A percentile compares a stretch with the other conserved stretches of the same genome.
Conservation (phyloP, 2,888 invertebrate species). For the Halictus quadricinctus region DNA sequence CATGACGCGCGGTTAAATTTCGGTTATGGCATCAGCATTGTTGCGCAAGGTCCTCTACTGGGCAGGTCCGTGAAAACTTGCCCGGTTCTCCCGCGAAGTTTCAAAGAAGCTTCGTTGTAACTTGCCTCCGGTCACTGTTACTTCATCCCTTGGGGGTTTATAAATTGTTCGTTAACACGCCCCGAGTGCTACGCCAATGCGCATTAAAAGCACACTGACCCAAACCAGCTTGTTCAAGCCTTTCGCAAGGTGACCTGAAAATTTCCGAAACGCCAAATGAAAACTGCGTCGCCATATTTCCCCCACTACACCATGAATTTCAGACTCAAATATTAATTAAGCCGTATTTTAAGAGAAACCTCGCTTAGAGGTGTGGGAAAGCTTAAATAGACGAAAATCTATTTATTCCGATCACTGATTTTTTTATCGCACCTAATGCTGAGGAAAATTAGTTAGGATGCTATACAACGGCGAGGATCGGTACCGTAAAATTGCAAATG, state of each 20-base stretch:
- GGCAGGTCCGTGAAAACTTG: constrained; percentile 42
- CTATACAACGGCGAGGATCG: background rate
- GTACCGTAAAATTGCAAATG: background rate
- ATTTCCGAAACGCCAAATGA: too few relatives aligned
- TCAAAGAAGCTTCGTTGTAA: constrained; percentile 18
- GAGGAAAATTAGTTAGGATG: background rate
- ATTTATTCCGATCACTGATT: too few relatives aligned
- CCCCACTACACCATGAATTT: too few relatives aligned
- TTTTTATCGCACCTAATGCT: too few relatives aligned
- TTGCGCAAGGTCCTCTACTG: constrained; percentile 41
- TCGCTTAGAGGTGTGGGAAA: too few relatives aligned
- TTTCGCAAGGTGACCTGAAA: too few relatives aligned
- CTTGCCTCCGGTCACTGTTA: constrained; percentile 43
- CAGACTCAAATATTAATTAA: too few relatives aligned
- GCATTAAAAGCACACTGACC: background rate
- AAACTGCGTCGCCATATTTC: too few relatives aligned
- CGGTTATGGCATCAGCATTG: constrained; percentile 55
- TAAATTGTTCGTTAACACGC: constrained; percentile 36
- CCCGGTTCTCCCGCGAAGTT: constrained; percentile 10
- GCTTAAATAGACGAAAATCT: too few relatives aligned
- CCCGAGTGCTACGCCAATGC: background rate
- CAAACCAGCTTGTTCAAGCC: background rate
- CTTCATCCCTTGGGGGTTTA: constrained; percentile 10
- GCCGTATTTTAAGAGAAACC: too few relatives aligned
- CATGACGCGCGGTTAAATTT: constrained; percentile 36